A percentile compares a stretch with the other conserved stretches of the same genome.
Evolutionary conservation across 1,140 invertebrate genomes (phyloP).

Genomic region (Lethocerus indicus): DNA sequence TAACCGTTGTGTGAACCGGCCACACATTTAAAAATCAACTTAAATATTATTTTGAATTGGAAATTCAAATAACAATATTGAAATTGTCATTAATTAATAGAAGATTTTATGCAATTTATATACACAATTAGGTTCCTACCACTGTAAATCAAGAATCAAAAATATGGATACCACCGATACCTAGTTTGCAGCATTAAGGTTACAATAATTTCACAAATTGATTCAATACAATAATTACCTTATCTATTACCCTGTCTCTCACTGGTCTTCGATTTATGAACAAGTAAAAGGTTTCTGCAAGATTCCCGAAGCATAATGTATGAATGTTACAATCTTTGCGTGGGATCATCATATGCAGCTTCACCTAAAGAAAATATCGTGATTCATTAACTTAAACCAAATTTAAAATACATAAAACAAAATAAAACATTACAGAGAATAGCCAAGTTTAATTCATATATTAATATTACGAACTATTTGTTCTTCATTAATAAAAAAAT

Average conservation of each 20-base stretch:
- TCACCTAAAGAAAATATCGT: constrained; percentile 20
- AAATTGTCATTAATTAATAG: no score
- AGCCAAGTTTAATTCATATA: not conserved
- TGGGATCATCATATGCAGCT: constrained; percentile 30
- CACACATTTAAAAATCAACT: not conserved
- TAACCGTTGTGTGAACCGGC: not conserved
- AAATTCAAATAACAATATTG: no score
- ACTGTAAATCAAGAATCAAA: no score
- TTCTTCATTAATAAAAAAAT: no score
- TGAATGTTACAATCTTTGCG: constrained; percentile 24
- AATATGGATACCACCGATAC: no score
- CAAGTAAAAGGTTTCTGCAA: constrained; percentile 23
- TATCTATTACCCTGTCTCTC: constrained; percentile 27
- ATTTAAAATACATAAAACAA: not conserved
- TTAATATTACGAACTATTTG: constrained; percentile 3
- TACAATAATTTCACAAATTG: no score
- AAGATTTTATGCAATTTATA: no score
- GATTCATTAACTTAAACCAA: not conserved
- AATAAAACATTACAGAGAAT: not conserved
- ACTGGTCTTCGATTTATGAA: constrained; percentile 41
- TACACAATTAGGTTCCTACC: no score
- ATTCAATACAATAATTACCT: constrained; percentile 16
- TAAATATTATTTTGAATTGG: no score
- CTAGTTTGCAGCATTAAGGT: no score
- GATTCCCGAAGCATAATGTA: constrained; percentile 20